Evolutionary conservation across 2,113 vertebrate species (phyloP).

Genomic region (Scytalopus superciliaris): DNA sequence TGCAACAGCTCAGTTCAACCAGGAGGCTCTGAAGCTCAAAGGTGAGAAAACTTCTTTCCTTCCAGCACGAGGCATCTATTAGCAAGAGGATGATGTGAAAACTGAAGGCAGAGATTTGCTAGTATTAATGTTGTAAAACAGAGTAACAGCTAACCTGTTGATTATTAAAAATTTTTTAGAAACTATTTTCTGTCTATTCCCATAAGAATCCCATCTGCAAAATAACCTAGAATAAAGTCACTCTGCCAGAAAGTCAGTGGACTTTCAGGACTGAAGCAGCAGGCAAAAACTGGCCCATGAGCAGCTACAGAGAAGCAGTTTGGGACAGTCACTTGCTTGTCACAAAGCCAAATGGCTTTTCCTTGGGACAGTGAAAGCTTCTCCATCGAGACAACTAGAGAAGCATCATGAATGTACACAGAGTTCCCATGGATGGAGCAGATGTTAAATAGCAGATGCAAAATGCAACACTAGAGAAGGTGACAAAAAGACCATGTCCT

Average conservation of each 20-base stretch:
- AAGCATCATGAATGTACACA: not conserved
- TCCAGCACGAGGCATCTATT: not conserved
- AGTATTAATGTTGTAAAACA: not conserved
- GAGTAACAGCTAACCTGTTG: not conserved
- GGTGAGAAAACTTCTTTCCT: not conserved
- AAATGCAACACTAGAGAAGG: not conserved
- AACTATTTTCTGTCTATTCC: not conserved
- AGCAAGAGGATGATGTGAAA: not conserved
- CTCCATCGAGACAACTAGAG: not conserved
- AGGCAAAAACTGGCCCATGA: rapidly evolving
- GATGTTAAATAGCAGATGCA: not conserved
- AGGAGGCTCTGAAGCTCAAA: not conserved
- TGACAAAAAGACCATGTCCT: not conserved
- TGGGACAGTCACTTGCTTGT: not conserved
- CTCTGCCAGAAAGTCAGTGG: not conserved
- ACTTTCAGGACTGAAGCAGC: not conserved
- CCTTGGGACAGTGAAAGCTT: not conserved
- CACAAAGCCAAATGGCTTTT: not conserved
- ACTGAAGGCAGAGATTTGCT: not conserved
- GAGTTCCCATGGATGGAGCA: rapidly evolving
- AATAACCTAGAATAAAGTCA: not conserved
- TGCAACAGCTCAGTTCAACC: not conserved
- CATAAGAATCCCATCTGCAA: conserved; percentile 1
- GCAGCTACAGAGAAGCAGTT: not conserved
- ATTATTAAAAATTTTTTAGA: not conserved